Evolutionary conservation across 2,888 invertebrate species (phyloP).

Genomic region (Mythimna albipuncta): DNA sequence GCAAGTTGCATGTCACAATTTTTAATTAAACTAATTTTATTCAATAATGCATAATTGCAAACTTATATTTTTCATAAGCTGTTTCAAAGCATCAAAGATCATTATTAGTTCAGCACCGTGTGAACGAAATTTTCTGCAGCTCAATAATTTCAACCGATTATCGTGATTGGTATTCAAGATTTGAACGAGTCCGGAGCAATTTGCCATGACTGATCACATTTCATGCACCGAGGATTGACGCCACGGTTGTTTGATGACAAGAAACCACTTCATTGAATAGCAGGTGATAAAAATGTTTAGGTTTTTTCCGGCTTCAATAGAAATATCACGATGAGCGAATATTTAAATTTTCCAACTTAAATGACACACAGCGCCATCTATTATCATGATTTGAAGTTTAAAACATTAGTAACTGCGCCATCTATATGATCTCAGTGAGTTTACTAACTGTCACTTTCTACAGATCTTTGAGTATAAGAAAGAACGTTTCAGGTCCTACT

Average conservation of each 20-base stretch:
- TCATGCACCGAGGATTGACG: constrained; percentile 65
- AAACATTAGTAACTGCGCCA: constrained; percentile 10
- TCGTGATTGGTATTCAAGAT: constrained; percentile 65
- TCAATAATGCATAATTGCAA: not conserved
- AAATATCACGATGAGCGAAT: too few species aligned
- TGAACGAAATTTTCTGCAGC: constrained; percentile 54
- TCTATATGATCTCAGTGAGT: constrained; percentile 7
- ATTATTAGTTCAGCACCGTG: constrained; percentile 51
- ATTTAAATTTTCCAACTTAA: not conserved
- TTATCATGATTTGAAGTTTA: not conserved
- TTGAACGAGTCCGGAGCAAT: constrained; percentile 66
- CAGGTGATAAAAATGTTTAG: too few species aligned
- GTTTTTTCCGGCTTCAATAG: too few species aligned
- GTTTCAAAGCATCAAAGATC: constrained; percentile 11
- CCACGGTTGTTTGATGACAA: constrained; percentile 65
- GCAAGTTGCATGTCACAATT: not conserved
- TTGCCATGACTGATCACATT: constrained; percentile 71
- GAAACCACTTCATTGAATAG: constrained; percentile 38
- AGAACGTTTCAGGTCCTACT: too few species aligned
- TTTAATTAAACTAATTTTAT: too few species aligned
- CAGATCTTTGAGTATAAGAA: too few species aligned
- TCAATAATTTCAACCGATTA: constrained; percentile 65
- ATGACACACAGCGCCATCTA: constrained; percentile 48
- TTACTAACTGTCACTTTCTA: not conserved
- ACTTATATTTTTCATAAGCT: not conserved